Percentiles rank a stretch among this genome's conserved stretches.
Conservation (phyloP, 64 coral and sea anemone genomes). For the Pocillopora damicornis region DNA sequence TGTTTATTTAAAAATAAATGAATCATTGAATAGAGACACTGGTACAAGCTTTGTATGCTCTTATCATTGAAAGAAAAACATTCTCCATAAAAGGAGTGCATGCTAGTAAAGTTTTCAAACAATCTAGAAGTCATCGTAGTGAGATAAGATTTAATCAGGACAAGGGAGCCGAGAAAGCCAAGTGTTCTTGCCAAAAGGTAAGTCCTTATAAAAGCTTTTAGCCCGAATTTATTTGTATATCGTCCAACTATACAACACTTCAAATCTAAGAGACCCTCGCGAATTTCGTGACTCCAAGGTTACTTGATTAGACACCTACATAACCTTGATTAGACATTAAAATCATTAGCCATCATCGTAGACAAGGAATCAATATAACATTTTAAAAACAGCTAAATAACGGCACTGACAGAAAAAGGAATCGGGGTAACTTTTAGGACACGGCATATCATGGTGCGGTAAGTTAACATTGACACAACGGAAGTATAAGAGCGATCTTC, state of each 20-base stretch:
- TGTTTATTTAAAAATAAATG: slow-evolving; percentile 27
- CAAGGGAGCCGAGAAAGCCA: not conserved
- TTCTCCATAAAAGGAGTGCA: slow-evolving; percentile 13
- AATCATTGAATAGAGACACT: slow-evolving; percentile 45
- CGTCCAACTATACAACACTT: not conserved
- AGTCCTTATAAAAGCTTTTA: not conserved
- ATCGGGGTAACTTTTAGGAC: no score
- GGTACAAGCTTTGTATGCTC: not conserved
- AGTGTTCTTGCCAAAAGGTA: slow-evolving; percentile 15
- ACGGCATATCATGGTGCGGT: no score
- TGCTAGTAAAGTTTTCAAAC: not conserved
- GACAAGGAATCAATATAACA: no score
- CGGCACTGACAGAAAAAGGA: no score
- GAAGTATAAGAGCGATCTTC: no score
- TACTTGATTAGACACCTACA: not conserved
- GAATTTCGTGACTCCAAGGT: not conserved
- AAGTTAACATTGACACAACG: no score
- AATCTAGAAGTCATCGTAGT: slow-evolving; percentile 25
- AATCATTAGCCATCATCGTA: no score
- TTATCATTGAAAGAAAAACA: not conserved
- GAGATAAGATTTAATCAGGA: slow-evolving; percentile 48
- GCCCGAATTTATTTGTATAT: not conserved
- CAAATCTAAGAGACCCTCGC: not conserved
- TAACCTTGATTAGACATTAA: no score
- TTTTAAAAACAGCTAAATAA: no score